Percentiles rank a stretch among this genome's conserved stretches.
Conservation (phyloP, 2,797 vertebrate genomes). For the Macropus fuliginosus region DNA sequence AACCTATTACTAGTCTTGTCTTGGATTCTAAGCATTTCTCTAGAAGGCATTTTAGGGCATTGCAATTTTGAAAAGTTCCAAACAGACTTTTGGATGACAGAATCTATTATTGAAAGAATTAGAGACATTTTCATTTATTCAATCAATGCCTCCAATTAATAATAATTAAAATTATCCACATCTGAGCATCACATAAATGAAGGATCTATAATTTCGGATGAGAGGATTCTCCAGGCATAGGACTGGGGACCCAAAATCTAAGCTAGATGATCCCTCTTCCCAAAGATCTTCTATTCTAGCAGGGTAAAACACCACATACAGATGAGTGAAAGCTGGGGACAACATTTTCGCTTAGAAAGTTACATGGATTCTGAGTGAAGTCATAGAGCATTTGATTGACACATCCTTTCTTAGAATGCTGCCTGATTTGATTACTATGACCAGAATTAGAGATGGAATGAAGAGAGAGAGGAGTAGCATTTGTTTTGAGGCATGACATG, state of each 20-base stretch:
- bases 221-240: not conserved
- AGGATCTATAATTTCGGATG: not conserved
- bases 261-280: not conserved
- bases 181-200: not conserved
- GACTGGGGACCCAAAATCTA: not conserved
- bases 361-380: not conserved
- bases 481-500: not conserved
- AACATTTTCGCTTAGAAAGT: not conserved
- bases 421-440: not conserved
- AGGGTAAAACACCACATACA: not conserved
- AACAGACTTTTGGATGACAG: not conserved
- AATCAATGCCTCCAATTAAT: not conserved
- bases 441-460: not conserved
- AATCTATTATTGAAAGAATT: not conserved
- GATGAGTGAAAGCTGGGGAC: no score
- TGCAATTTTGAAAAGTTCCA: slow-evolving; percentile 5
- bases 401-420: not conserved
- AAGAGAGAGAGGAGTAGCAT: not conserved
- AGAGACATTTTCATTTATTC: not conserved
- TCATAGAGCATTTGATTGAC: not conserved
- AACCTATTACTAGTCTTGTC: not conserved
- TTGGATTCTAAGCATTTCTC: slow-evolving; percentile 14
- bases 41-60: not conserved
- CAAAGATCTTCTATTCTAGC: not conserved
- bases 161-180: not conserved